Evolutionary conservation across 2,888 invertebrate genomes (phyloP), one percentile per base, ranked within the genome.

Genomic region (Lithophane socia): DNA sequence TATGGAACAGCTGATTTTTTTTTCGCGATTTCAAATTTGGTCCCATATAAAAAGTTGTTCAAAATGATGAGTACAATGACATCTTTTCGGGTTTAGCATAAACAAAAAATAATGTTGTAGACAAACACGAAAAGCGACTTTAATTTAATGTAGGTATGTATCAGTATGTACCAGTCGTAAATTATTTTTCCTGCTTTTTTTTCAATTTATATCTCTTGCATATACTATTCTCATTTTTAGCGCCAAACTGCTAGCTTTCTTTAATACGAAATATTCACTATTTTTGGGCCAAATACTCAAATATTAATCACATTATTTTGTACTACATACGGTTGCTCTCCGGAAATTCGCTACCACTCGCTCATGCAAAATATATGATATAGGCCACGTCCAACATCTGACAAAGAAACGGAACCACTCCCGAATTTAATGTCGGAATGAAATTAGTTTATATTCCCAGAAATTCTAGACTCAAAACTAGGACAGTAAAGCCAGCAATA

Each of bases 361-460:
- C 52, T 81, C 65, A 73, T 61, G 56, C 65, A 61, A 73, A 85
- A 82, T 56, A 16, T 81, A 72, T 75, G 12, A 81, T 61, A 49
- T 65, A 72, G 82, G 63, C 68, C 82, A 85, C 71, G 49, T 85
- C 67, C 60, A 44, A 29, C 64, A 56, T 68, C 61, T 29, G 58
- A 81, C 82, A 85, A 82, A 85, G 85, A 75, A 82, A 68, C 67
- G 70, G 82, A 65, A 75, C 42, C 42, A 29, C 37, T 71, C 29
- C 63, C 42, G 13, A 82, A 82, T 85, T 72, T 82, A 68, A 85
- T 66, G 63, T 68, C 75, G 47, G 42, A 74, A 85, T 81, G 42
- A 85, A 82, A 82, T 85, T 80, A 82, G 61, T 84, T 64, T 64
- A 72, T 64, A 65, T 69, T 56, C n/a, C 18, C 49, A 42, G 73